Conservation (phyloP, 2,888 invertebrate genomes). For the Schizotus pectinicornis region DNA sequence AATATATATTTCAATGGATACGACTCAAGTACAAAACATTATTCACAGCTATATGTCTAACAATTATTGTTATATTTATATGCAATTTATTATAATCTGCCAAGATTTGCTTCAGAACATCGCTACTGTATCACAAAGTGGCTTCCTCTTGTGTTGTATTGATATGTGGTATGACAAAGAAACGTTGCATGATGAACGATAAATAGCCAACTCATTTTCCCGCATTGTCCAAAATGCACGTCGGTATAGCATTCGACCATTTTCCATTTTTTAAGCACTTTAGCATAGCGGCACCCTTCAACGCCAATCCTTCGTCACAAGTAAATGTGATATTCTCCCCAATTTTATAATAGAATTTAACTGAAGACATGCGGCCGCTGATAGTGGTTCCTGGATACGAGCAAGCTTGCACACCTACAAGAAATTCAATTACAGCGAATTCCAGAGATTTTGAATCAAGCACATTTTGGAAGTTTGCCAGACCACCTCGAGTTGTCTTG, state of each 20-base stretch:
- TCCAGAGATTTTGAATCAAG: constrained; percentile 46
- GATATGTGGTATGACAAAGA: too few species aligned
- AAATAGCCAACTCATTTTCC: too few species aligned
- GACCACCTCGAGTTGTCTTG: constrained; percentile 89
- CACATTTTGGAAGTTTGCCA: constrained; percentile 82
- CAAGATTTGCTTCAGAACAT: not conserved
- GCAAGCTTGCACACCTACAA: constrained; percentile 69
- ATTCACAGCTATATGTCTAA: too few species aligned
- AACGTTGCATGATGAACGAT: constrained; percentile 6
- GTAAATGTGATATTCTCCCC: constrained; percentile 85
- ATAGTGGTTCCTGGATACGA: constrained; percentile 88
- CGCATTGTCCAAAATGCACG: constrained; percentile 61
- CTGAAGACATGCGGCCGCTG: constrained; percentile 83
- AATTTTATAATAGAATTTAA: constrained; percentile 87
- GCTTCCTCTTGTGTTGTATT: not conserved
- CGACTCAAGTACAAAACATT: too few species aligned
- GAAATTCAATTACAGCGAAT: not conserved
- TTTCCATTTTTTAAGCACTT: constrained; percentile 82
- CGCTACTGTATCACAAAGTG: not conserved
- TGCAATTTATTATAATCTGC: not conserved
- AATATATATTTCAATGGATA: too few species aligned
- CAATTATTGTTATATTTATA: too few species aligned
- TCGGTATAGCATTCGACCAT: constrained; percentile 86
- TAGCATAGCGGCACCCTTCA: constrained; percentile 79
- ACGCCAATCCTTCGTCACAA: constrained; percentile 76